Percentiles rank a stretch among this genome's conserved stretches.
Conservation (phyloP, 2,113 vertebrate genomes). For the Heterocephalus glaber region DNA sequence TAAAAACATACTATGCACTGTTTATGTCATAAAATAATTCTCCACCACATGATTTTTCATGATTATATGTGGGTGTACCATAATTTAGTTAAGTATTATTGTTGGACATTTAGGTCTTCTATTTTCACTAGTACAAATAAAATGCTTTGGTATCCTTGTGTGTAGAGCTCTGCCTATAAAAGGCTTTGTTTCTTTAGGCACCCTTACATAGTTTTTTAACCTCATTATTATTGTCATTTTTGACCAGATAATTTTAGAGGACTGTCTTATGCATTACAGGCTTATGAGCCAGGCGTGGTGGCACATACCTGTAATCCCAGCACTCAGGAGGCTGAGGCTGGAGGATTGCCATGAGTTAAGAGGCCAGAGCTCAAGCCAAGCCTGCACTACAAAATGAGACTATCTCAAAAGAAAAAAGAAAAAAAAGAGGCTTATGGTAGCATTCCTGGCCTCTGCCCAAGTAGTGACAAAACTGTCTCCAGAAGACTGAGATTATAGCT, state of each 20-base stretch:
- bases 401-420: too few relatives aligned
- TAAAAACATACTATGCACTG: not conserved
- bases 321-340: too few relatives aligned
- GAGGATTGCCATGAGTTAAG: too few relatives aligned
- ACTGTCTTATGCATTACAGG: not conserved
- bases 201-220: slow-evolving; percentile 52
- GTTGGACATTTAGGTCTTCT: slow-evolving; percentile 46
- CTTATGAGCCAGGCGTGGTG: not conserved
- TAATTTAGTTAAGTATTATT: slow-evolving; percentile 32
- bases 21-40: slow-evolving; percentile 61
- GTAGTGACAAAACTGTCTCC: slow-evolving; percentile 7
- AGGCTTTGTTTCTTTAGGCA: slow-evolving; percentile 50
- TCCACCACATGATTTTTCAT: slow-evolving; percentile 39
- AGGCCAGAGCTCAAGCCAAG: too few relatives aligned
- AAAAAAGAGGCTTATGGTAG: not conserved
- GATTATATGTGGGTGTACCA: not conserved
- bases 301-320: too few relatives aligned
- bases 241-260: not conserved
- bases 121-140: slow-evolving; percentile 47
- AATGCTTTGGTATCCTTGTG: slow-evolving; percentile 22
- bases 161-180: slow-evolving; percentile 52
- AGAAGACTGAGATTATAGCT: not conserved
- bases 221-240: slow-evolving; percentile 26
- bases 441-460: not conserved
- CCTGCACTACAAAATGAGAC: too few relatives aligned